phyloP scores from a whole-genome alignment of 1,140 invertebrate species.

The Mya arenaria region DNA sequence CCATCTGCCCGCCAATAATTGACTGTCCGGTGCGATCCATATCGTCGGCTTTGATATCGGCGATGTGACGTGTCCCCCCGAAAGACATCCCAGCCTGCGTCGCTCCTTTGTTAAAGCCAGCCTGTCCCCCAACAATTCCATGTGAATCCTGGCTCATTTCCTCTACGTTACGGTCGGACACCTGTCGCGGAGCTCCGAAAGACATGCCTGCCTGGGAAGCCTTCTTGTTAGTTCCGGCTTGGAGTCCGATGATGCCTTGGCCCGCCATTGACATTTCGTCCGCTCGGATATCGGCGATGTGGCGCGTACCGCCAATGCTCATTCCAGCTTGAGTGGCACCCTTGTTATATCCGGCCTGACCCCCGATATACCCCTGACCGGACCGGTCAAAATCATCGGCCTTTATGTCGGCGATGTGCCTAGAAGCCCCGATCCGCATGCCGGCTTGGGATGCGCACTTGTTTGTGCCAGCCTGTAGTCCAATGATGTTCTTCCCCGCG shows the following conservation, averaged over 20 bases:
- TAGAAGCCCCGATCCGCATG: conserved; percentile 70
- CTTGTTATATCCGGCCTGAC: conserved; percentile 97
- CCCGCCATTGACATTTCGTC: conserved; percentile 86
- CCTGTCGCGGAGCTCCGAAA: conserved; percentile 72
- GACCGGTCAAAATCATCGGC: conserved; percentile 67
- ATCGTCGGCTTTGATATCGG: conserved; percentile 73
- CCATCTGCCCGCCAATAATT: conserved; percentile 94
- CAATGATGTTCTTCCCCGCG: conserved; percentile 94
- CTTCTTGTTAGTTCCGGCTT: conserved; percentile 95
- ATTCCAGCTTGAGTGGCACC: conserved; percentile 94
- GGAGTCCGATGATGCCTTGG: conserved; percentile 94
- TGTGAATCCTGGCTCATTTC: conserved; percentile 84
- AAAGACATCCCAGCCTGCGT: conserved; percentile 72
- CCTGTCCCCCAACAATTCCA: conserved; percentile 93
- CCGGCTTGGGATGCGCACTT: conserved; percentile 85
- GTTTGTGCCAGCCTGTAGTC: conserved; percentile 88
- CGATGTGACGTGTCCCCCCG: conserved; percentile 71
- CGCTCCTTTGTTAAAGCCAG: conserved; percentile 92
- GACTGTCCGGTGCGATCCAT: conserved; percentile 84
- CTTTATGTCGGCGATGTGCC: conserved; percentile 76
- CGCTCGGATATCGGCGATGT: conserved; percentile 85
- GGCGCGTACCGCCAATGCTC: conserved; percentile 94
- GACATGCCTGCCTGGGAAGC: conserved; percentile 85
- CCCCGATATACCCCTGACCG: conserved; percentile 93
- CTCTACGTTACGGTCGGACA: conserved; percentile 67